Percentiles rank a stretch among this genome's conserved stretches.
Conservation (phyloP, 2,888 invertebrate genomes). For the Psylliodes chrysocephalus region DNA sequence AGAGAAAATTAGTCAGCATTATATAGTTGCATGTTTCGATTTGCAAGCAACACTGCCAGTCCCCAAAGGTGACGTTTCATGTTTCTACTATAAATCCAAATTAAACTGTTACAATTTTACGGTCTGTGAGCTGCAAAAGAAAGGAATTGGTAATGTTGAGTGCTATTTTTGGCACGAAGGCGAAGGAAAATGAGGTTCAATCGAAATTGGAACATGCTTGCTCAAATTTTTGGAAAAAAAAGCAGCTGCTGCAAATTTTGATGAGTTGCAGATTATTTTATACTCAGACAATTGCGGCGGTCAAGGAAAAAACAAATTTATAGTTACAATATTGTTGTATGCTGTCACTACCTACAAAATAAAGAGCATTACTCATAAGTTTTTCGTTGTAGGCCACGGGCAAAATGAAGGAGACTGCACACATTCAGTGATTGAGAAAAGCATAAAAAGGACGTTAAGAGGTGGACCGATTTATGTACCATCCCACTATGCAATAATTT, state of each 20-base stretch:
- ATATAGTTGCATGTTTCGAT: slow-evolving; percentile 9
- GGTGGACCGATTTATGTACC: slow-evolving; percentile 21
- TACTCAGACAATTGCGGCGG: slow-evolving; percentile 18
- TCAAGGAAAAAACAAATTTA: slow-evolving; percentile 31
- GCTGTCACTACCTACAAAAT: slow-evolving; percentile 17
- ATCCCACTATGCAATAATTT: slow-evolving; percentile 5
- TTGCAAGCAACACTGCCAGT: slow-evolving; percentile 1
- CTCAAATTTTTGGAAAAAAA: slow-evolving; percentile 14
- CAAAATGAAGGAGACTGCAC: slow-evolving; percentile 17
- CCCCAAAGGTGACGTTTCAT: slow-evolving; percentile 12
- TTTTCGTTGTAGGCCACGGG: slow-evolving; percentile 25
- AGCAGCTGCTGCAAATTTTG: slow-evolving; percentile 8
- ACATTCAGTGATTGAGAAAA: slow-evolving; percentile 10
- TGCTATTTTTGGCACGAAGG: slow-evolving; percentile 16
- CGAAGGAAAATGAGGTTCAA: background rate
- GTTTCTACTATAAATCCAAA: slow-evolving; percentile 19
- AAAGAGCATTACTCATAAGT: slow-evolving; percentile 17
- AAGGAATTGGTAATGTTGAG: slow-evolving; percentile 4
- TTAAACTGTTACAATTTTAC: slow-evolving; percentile 30
- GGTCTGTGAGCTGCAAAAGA: slow-evolving; percentile 25
- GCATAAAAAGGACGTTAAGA: slow-evolving; percentile 21
- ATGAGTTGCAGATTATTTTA: slow-evolving; percentile 9
- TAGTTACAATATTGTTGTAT: slow-evolving; percentile 32
- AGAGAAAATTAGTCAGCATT: background rate
- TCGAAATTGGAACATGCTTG: slow-evolving; percentile 27